Evolutionary conservation across 2,113 vertebrate genomes (phyloP).

Genomic region (Gavia stellata): DNA sequence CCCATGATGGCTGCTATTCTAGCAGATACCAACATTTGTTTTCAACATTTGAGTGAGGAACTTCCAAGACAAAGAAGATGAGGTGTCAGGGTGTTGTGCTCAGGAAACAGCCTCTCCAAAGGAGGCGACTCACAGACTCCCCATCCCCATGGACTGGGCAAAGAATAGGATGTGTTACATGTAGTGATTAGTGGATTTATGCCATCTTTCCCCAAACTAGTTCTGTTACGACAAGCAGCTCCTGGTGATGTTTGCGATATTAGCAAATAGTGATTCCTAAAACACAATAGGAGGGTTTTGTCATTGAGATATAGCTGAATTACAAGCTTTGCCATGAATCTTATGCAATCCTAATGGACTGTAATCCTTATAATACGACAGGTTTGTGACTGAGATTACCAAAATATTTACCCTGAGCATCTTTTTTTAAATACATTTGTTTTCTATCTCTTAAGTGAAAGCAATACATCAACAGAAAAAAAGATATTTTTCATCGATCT

Average conservation of each 20-base stretch:
- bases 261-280: not conserved
- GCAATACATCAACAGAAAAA: not conserved
- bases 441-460: not conserved
- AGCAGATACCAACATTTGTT: not conserved
- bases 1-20: accelerated
- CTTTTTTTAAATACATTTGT: not conserved
- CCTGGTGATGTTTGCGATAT: not conserved
- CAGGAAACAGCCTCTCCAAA: too few relatives aligned
- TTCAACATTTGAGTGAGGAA: not conserved
- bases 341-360: not conserved
- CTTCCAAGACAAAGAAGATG: not conserved
- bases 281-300: not conserved
- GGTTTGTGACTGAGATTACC: not conserved
- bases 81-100: not conserved
- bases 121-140: not conserved
- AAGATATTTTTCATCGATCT: not conserved
- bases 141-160: accelerated
- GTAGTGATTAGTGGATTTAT: not conserved
- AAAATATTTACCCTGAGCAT: not conserved
- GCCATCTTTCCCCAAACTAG: not conserved
- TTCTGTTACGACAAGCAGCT: not conserved
- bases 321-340: not conserved
- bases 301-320: not conserved
- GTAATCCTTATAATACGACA: not conserved
- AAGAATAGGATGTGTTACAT: accelerated